A percentile compares a stretch with the other conserved stretches of the same genome.
These are phyloP conservation scores for Elysia chlorotica DNA, from an alignment of 1,140 invertebrate species.

Conservation along the genomic window DNA sequence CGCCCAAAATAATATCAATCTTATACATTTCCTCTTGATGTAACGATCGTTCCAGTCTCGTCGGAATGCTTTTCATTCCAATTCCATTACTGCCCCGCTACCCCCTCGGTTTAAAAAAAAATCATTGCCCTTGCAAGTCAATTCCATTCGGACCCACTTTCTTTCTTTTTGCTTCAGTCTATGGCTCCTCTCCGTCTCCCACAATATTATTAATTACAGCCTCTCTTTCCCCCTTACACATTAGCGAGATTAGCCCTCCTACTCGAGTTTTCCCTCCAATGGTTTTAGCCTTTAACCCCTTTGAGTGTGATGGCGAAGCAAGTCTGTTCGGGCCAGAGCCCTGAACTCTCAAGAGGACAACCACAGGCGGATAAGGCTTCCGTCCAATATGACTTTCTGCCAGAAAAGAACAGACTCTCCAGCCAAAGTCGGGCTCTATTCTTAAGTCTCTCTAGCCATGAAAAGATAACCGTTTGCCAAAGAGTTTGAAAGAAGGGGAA, in stretches of 20 bases:
- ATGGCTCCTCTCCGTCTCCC: constrained; percentile 2
- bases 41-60: too few relatives aligned
- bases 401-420: not conserved
- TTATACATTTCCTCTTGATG: too few relatives aligned
- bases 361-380: not conserved
- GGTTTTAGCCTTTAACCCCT: constrained; percentile 8
- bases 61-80: too few relatives aligned
- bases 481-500: too few relatives aligned
- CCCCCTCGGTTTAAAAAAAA: too few relatives aligned
- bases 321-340: too few relatives aligned
- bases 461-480: not conserved
- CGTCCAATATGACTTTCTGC: constrained; percentile 2
- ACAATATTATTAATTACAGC: constrained; percentile 23
- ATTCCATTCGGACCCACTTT: too few relatives aligned
- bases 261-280: constrained; percentile 8
- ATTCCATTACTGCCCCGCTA: too few relatives aligned
- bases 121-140: too few relatives aligned
- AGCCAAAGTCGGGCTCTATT: not conserved
- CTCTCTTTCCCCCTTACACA: constrained; percentile 11
- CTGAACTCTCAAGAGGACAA: not conserved
- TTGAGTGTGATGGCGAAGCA: too few relatives aligned
- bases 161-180: constrained; percentile 8
- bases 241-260: constrained; percentile 22
- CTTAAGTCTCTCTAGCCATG: constrained; percentile 7
- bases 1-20: too few relatives aligned